phyloP scores from a whole-genome alignment of 2,113 vertebrate genomes.

The Morone chrysops region DNA sequence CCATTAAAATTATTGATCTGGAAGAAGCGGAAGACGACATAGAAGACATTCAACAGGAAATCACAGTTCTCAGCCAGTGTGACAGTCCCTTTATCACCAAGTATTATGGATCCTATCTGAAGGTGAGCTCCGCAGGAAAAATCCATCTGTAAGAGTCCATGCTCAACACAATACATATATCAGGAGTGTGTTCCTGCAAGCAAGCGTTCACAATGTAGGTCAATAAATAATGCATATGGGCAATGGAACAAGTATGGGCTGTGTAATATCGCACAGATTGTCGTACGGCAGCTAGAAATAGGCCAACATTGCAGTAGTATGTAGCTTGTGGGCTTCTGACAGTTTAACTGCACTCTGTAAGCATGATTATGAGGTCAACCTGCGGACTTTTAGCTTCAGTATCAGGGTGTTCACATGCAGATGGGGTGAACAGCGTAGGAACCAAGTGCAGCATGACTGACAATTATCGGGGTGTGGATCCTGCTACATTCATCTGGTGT shows the following conservation, averaged over 20 bases:
- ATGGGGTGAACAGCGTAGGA: not conserved
- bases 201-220: constrained; percentile 41
- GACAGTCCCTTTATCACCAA: constrained; percentile 99
- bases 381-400: not conserved
- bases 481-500: not conserved
- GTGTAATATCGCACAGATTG: constrained; percentile 29
- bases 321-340: not conserved
- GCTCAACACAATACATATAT: constrained; percentile 15
- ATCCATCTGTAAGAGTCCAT: not conserved
- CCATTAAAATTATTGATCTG: constrained; percentile 99
- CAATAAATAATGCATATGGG: constrained; percentile 68
- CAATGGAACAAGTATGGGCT: constrained; percentile 46
- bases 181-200: constrained; percentile 32
- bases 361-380: not conserved
- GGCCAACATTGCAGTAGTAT: not conserved
- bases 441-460: not conserved
- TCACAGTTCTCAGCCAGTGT: constrained; percentile 98
- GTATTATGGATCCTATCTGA: constrained; percentile 98
- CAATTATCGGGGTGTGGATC: not conserved
- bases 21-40: constrained; percentile 99
- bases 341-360: not conserved
- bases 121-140: constrained; percentile 84
- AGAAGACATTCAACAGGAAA: constrained; percentile 99
- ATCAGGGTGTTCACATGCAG: not conserved
- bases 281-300: constrained; percentile 11